Percentiles rank a stretch among this genome's conserved stretches.
Conservation (phyloP, 2,888 invertebrate genomes). For the Ennomos fuscantarius region DNA sequence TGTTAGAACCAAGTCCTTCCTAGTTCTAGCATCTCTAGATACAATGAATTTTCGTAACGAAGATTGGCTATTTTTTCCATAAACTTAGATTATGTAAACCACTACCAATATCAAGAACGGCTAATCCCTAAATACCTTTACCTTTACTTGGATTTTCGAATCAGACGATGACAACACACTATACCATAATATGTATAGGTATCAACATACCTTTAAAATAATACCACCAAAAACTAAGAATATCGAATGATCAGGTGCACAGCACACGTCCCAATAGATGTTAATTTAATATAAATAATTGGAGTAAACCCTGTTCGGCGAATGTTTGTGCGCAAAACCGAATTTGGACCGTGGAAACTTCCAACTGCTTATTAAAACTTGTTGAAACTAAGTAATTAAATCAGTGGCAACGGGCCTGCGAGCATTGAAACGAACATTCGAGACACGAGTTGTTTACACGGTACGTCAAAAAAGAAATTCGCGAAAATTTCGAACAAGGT, state of each 20-base stretch:
- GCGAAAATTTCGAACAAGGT: conserved; percentile 44
- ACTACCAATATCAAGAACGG: too few relatives aligned
- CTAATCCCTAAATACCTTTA: too few relatives aligned
- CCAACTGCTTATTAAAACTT: conserved; percentile 4
- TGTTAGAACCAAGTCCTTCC: too few relatives aligned
- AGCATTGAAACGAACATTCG: conserved; percentile 9
- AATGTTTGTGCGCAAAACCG: conserved; percentile 20
- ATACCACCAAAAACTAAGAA: conserved; percentile 2
- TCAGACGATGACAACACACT: too few relatives aligned
- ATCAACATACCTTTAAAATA: not conserved
- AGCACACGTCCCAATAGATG: conserved; percentile 12
- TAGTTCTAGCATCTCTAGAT: too few relatives aligned
- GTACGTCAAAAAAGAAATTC: conserved; percentile 24
- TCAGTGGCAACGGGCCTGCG: conserved; percentile 11
- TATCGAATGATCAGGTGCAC: not conserved
- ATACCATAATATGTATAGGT: too few relatives aligned
- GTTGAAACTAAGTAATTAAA: conserved; percentile 32
- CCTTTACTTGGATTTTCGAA: too few relatives aligned
- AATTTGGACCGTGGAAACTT: conserved; percentile 17
- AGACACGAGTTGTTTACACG: conserved; percentile 12
- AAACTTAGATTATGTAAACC: too few relatives aligned
- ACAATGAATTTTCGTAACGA: too few relatives aligned
- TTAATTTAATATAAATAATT: conserved; percentile 7
- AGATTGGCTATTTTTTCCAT: too few relatives aligned
- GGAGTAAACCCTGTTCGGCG: conserved; percentile 11